phyloP scores from a whole-genome alignment of 92 coral and sea anemone species.

The Galaxea fascicularis region DNA sequence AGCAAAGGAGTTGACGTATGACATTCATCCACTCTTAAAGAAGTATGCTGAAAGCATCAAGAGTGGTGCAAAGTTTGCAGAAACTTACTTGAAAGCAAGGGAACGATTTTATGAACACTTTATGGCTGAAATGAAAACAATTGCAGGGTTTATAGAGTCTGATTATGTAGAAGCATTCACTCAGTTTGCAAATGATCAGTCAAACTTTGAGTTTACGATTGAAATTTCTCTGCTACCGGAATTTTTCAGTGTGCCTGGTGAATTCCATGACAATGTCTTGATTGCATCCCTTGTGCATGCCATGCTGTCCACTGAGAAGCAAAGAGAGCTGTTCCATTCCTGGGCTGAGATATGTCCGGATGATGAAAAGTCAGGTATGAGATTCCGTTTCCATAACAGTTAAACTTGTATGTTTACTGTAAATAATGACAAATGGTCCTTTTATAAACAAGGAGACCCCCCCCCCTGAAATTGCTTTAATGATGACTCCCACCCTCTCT shows the following conservation, averaged over 20 bases:
- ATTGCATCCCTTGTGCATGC: conserved; percentile 65
- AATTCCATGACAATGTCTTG: conserved; percentile 60
- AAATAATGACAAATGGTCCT: no score
- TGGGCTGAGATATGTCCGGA: conserved; percentile 63
- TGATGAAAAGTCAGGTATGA: conserved; percentile 36
- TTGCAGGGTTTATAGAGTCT: conserved; percentile 55
- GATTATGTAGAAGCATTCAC: conserved; percentile 51
- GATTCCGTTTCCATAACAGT: background rate
- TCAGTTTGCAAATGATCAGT: conserved; percentile 34
- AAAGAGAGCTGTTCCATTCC: conserved; percentile 44
- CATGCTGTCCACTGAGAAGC: conserved; percentile 44
- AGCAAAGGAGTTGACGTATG: conserved; percentile 59
- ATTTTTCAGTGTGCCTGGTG: conserved; percentile 57
- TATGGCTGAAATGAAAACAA: conserved; percentile 44
- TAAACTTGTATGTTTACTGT: no score
- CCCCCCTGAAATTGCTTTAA: no score
- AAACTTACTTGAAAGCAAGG: conserved; percentile 51
- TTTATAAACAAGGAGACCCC: no score
- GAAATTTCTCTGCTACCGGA: conserved; percentile 61
- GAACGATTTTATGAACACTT: conserved; percentile 62
- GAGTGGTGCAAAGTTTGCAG: background rate
- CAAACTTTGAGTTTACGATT: conserved; percentile 68
- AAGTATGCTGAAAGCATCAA: conserved; percentile 65
- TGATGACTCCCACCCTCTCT: no score
- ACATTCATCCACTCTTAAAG: conserved; percentile 69